These are phyloP conservation scores for Lasioglossum lativentre DNA, from an alignment of 2,888 invertebrate genomes.

Conservation along the genomic window DNA sequence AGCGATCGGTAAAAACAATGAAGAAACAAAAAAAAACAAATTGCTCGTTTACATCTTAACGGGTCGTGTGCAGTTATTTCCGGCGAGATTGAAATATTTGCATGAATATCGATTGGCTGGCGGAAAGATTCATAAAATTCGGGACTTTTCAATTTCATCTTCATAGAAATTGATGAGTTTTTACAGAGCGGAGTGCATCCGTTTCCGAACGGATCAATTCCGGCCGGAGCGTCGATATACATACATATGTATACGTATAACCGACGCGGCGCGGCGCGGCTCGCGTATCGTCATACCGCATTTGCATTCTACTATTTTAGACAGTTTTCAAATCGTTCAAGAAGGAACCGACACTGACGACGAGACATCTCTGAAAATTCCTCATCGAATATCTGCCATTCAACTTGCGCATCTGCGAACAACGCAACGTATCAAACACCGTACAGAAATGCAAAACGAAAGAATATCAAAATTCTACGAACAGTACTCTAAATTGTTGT, in stretches of 20 bases:
- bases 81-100: slow-evolving; percentile 39
- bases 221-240: neutral
- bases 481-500: no score
- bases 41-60: slow-evolving; percentile 29
- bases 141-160: slow-evolving; percentile 40
- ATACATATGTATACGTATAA: neutral
- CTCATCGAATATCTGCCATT: slow-evolving; percentile 28
- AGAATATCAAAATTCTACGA: no score
- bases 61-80: slow-evolving; percentile 16
- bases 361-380: slow-evolving; percentile 20
- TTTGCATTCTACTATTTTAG: slow-evolving; percentile 36
- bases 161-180: slow-evolving; percentile 43
- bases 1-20: neutral
- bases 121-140: slow-evolving; percentile 30
- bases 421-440: no score
- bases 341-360: slow-evolving; percentile 12
- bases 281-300: slow-evolving; percentile 32
- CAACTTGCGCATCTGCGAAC: slow-evolving; percentile 16
- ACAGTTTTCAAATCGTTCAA: slow-evolving; percentile 24
- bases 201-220: slow-evolving; percentile 47
- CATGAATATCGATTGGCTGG: slow-evolving; percentile 30
- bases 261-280: no score
- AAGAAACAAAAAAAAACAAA: neutral
- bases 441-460: no score
- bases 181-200: slow-evolving; percentile 27